phyloP scores from a whole-genome alignment of 2,113 vertebrate species.

The Dicaeum eximium region DNA sequence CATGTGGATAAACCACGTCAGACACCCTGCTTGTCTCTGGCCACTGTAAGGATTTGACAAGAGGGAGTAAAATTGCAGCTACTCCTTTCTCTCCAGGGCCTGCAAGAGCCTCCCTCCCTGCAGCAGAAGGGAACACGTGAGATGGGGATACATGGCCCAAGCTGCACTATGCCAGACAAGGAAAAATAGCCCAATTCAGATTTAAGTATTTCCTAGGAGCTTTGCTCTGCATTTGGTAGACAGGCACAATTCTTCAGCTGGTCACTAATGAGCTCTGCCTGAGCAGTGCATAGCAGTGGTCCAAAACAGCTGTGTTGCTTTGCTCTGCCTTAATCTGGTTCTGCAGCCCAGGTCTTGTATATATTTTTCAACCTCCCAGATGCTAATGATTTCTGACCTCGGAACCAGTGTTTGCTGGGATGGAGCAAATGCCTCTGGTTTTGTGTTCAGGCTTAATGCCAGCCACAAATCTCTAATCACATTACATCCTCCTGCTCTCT shows the following conservation, averaged over 20 bases:
- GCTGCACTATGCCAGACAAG: not conserved
- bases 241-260: not conserved
- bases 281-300: not conserved
- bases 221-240: not conserved
- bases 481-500: conserved; percentile 1
- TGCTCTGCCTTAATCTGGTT: not conserved
- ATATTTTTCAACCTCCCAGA: not conserved
- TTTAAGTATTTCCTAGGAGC: not conserved
- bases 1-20: accelerated
- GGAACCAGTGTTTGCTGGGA: not conserved
- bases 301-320: not conserved
- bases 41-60: not conserved
- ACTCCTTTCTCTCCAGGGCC: not conserved
- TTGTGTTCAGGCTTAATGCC: not conserved
- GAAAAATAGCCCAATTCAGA: not conserved
- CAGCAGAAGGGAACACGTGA: not conserved
- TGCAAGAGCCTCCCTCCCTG: not conserved
- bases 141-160: not conserved
- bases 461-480: conserved; percentile 1
- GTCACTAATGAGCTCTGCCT: not conserved
- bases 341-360: not conserved
- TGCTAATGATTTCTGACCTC: not conserved
- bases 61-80: not conserved
- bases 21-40: not conserved
- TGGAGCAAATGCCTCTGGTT: not conserved